phyloP scores from a whole-genome alignment of 2,888 invertebrate genomes.

The Melieria picta region DNA sequence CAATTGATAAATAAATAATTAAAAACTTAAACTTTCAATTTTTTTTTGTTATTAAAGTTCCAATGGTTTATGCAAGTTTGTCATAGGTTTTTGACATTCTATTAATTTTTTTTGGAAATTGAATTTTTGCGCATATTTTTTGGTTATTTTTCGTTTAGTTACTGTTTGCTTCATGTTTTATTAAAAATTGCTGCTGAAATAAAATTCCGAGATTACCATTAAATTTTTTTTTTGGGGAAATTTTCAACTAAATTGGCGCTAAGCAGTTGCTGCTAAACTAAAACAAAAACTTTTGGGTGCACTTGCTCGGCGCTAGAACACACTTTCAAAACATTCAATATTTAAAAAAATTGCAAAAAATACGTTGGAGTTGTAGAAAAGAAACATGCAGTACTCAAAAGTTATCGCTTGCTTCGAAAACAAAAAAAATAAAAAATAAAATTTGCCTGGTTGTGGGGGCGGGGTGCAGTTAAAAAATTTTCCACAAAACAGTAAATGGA shows the following conservation, averaged over 20 bases:
- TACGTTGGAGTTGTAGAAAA: constrained; percentile 17
- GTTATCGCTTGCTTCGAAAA: constrained; percentile 15
- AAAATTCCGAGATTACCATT: constrained; percentile 13
- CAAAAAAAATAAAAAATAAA: constrained; percentile 3
- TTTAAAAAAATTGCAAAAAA: constrained; percentile 12
- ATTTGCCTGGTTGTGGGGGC: neutral
- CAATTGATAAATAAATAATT: constrained; percentile 40
- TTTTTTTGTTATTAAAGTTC: constrained; percentile 43
- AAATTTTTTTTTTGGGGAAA: constrained; percentile 1
- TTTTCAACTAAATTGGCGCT: constrained; percentile 12
- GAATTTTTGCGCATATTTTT: constrained; percentile 60
- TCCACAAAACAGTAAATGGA: neutral
- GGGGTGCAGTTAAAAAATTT: neutral
- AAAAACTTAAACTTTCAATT: constrained; percentile 40
- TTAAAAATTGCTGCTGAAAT: constrained; percentile 3
- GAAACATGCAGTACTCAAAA: constrained; percentile 30
- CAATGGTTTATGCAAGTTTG: constrained; percentile 66
- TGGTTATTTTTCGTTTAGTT: constrained; percentile 44
- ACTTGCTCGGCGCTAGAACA: constrained; percentile 23
- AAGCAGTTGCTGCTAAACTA: constrained; percentile 18
- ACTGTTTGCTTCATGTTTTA: constrained; percentile 8
- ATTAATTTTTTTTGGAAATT: constrained; percentile 40
- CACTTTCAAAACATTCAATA: constrained; percentile 25
- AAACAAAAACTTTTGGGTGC: constrained; percentile 11
- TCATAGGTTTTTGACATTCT: constrained; percentile 41